Conservation (phyloP, 1,140 invertebrate genomes). For the Zophobas morio region DNA sequence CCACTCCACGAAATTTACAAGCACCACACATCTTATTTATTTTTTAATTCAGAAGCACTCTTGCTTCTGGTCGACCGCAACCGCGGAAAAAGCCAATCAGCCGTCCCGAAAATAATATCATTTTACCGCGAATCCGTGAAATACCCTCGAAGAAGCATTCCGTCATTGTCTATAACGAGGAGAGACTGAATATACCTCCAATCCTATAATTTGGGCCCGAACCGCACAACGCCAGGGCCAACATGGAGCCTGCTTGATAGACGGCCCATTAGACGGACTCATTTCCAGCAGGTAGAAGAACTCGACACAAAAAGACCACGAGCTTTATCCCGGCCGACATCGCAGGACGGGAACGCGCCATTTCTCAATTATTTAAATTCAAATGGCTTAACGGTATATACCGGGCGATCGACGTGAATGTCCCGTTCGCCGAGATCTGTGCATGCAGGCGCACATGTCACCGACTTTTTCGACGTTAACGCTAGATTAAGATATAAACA, state of each 20-base stretch:
- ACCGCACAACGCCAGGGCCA: conserved; percentile 16
- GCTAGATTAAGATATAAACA: background rate
- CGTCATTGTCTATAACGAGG: conserved; percentile 48
- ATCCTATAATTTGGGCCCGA: conserved; percentile 44
- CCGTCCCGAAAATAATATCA: background rate
- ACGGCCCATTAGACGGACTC: conserved; percentile 45
- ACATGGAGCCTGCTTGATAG: conserved; percentile 43
- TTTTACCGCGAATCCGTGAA: conserved; percentile 25
- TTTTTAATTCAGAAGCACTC: no score
- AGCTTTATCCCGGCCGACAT: conserved; percentile 34
- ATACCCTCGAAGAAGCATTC: conserved; percentile 42
- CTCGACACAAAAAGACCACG: conserved; percentile 30
- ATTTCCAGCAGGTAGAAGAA: conserved; percentile 45
- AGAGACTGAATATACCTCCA: conserved; percentile 7
- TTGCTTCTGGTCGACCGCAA: background rate
- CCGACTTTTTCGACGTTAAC: conserved; percentile 19
- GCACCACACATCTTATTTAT: no score
- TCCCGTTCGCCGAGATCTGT: conserved; percentile 29
- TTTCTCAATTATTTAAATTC: conserved; percentile 37
- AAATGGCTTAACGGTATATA: conserved; percentile 37
- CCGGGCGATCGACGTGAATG: conserved; percentile 25
- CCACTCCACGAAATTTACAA: no score
- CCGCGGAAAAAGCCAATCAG: no score
- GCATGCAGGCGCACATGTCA: conserved; percentile 12
- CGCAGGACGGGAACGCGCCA: conserved; percentile 6